Percentiles rank a stretch among this genome's conserved stretches.
These are phyloP conservation scores for Caracal caracal DNA, from an alignment of 2,113 vertebrate species.

Conservation along the genomic window DNA sequence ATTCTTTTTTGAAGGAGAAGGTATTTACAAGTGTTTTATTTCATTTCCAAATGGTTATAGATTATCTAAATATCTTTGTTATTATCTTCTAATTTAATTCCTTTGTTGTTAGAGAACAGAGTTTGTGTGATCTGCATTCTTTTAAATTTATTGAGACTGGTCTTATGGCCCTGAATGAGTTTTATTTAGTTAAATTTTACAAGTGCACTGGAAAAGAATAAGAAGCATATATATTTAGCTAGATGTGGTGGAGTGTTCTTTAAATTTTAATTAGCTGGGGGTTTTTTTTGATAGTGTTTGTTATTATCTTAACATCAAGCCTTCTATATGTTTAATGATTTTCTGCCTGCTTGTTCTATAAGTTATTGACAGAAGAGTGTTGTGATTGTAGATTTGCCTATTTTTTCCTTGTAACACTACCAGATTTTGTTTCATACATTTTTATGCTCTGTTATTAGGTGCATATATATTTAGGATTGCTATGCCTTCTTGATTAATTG, in stretches of 20 bases:
- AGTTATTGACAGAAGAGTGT: too few species aligned
- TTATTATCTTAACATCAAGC: background rate
- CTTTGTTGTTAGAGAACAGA: background rate
- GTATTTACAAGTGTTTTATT: background rate
- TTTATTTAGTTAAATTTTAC: background rate
- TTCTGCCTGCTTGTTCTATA: background rate
- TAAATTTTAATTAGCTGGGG: conserved; percentile 23
- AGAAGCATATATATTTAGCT: background rate
- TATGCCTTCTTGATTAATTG: background rate
- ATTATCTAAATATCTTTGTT: background rate
- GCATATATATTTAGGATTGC: background rate
- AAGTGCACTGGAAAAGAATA: background rate
- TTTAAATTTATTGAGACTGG: background rate
- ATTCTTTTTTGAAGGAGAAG: background rate
- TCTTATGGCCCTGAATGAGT: background rate
- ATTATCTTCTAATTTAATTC: background rate
- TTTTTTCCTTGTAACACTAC: too few species aligned
- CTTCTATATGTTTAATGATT: background rate
- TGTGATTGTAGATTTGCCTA: too few species aligned
- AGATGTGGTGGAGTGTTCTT: background rate
- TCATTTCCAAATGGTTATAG: background rate
- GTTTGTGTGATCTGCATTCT: background rate
- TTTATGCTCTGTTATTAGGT: background rate
- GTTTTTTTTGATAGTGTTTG: background rate
- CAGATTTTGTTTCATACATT: background rate